Evolutionary conservation across 2,113 vertebrate species (phyloP), one percentile per base, ranked within the genome.

Genomic region (Leucopsar rothschildi): DNA sequence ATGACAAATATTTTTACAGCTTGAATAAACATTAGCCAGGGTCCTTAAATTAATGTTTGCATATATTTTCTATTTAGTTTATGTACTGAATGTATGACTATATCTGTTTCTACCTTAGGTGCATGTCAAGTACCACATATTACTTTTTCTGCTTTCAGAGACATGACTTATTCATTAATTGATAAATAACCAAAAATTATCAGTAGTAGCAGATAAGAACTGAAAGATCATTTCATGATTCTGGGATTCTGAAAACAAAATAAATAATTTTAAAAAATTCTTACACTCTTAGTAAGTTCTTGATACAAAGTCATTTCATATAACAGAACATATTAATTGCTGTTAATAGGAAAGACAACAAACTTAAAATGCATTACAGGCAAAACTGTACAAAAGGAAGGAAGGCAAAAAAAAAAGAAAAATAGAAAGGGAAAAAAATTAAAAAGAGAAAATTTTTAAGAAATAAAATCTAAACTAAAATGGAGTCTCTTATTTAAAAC

Each of bases 1-100:
- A 96, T 91, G 64, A 68, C 79, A 96, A 95, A 94, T 96, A 95
- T 88, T 96, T 96, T 86, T 86, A 82, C 44, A 86, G 53, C 73
- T 86, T 94, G 64, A 91, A 76, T 86, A 97, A 93, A 94, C 70
- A 81, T 94, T 90, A 96, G 7, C 31, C n/a, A 82, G 8, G 10
- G 25, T 49, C 49, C 65, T 84, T 91, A 93, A 94, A 92, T 83
- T 94, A 95, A 84, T 79, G 40, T 84, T 93, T 96, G 68, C 47
- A 23, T 76, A 61, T 92, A 72, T 93, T 94, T 94, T 93, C 64
- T 89, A 16, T 92, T 94, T 92, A 56, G 45, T 72, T 86, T 95
- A 60, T 0, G 0, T 75, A 75, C 59, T 42, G 45, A 92, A 79
- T 81, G 5, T 50, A 61, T 88, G 66, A 88, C 66, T 95, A n/a